phyloP scores from a whole-genome alignment of 2,113 vertebrate species.

The Casuarius casuarius region DNA sequence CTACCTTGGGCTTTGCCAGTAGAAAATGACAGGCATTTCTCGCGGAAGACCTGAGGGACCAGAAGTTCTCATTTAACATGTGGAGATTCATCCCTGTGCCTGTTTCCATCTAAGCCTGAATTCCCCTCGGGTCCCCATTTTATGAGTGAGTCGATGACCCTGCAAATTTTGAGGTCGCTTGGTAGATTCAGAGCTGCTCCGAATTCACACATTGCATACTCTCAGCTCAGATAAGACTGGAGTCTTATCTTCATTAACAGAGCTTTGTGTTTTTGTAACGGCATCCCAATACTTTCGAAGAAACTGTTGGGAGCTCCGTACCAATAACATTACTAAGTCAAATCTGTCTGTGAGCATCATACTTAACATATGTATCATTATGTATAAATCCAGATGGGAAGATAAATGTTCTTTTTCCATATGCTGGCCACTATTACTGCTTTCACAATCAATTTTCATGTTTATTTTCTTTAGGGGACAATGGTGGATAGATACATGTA shows the following conservation, averaged over 20 bases:
- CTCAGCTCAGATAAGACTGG: background rate
- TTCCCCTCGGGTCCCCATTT: background rate
- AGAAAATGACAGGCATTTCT: background rate
- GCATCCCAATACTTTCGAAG: background rate
- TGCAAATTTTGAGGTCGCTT: background rate
- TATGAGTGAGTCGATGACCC: background rate
- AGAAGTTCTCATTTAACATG: accelerated
- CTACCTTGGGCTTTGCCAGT: background rate
- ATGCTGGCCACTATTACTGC: background rate
- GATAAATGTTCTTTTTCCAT: background rate
- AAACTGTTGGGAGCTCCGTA: background rate
- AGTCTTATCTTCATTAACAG: background rate
- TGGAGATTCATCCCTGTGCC: background rate
- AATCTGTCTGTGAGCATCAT: background rate
- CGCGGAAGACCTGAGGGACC: background rate
- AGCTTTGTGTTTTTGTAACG: background rate
- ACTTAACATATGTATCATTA: background rate
- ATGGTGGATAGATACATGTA: background rate
- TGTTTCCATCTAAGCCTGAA: background rate
- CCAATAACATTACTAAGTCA: background rate
- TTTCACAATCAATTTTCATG: background rate
- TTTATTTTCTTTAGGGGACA: background rate
- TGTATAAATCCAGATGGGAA: background rate
- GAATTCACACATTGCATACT: background rate
- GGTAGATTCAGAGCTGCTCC: background rate